Evolutionary conservation across 2,113 vertebrate genomes (phyloP).

Genomic region (Naja naja): DNA sequence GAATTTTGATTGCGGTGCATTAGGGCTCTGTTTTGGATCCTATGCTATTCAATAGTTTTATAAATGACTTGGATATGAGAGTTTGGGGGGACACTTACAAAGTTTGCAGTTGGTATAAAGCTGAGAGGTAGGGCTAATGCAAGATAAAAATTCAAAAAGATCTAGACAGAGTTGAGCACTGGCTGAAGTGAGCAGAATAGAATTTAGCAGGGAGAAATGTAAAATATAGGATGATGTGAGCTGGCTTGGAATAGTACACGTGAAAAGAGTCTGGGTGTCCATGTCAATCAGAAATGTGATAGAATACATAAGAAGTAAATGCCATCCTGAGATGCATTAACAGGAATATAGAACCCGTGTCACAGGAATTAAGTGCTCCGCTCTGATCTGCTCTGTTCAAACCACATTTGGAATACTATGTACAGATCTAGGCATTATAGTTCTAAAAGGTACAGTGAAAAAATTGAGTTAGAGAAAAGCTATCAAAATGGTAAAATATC

Average conservation of each 20-base stretch:
- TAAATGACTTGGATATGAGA: not conserved
- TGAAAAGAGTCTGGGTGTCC: not conserved
- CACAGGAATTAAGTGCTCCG: not conserved
- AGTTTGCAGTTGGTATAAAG: not conserved
- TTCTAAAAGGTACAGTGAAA: not conserved
- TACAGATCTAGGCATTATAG: not conserved
- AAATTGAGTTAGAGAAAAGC: not conserved
- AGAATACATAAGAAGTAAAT: not conserved
- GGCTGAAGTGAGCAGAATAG: not conserved
- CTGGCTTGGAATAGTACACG: not conserved
- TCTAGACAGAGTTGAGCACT: not conserved
- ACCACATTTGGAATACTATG: not conserved
- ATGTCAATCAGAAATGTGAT: not conserved
- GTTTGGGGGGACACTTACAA: not conserved
- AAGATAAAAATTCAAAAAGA: not conserved
- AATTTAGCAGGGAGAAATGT: not conserved
- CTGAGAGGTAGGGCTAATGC: not conserved
- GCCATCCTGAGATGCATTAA: not conserved
- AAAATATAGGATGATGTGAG: not conserved
- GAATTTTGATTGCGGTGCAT: not conserved
- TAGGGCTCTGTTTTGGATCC: not conserved
- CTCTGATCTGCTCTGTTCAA: not conserved
- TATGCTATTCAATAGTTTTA: not conserved
- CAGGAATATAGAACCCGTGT: not conserved
- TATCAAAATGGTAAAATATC: not conserved